Percentiles rank a stretch among this genome's conserved stretches.
Evolutionary conservation across 2,113 vertebrate genomes (phyloP).

Genomic region (Etia nguti): DNA sequence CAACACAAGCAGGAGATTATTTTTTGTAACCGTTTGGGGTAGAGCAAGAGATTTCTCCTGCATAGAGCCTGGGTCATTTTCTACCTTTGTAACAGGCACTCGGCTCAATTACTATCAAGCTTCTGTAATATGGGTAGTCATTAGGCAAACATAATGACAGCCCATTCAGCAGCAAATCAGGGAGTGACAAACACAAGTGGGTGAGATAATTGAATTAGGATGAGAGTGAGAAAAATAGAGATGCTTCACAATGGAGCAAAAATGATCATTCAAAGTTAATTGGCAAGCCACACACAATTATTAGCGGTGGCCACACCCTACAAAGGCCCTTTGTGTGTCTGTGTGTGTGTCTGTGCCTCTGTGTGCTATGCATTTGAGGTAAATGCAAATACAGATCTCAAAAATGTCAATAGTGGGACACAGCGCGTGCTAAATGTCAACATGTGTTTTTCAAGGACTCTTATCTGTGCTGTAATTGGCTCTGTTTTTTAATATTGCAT

Average conservation of each 20-base stretch:
- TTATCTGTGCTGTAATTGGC: conserved; percentile 49
- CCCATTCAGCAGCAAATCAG: conserved; percentile 54
- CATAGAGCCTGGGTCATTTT: conserved; percentile 41
- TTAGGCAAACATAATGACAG: conserved; percentile 66
- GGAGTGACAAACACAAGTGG: conserved; percentile 56
- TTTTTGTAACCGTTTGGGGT: not conserved
- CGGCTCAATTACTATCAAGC: conserved; percentile 50
- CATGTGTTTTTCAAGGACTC: conserved; percentile 65
- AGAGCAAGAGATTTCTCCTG: not conserved
- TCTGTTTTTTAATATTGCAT: conserved; percentile 40
- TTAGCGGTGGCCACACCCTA: conserved; percentile 48
- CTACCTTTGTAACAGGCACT: conserved; percentile 50
- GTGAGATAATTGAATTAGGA: conserved; percentile 65
- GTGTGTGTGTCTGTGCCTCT: not conserved
- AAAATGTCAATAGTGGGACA: conserved; percentile 64
- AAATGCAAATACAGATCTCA: conserved; percentile 59
- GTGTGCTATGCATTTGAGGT: not conserved
- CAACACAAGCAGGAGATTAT: not conserved
- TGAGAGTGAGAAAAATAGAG: conserved; percentile 50
- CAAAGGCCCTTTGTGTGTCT: not conserved
- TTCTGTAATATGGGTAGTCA: conserved; percentile 51
- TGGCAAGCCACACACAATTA: conserved; percentile 46
- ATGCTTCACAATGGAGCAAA: conserved; percentile 33
- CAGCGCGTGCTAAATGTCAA: conserved; percentile 66
- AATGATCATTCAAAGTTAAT: conserved; percentile 67